These are phyloP conservation scores for Mesitornis unicolor DNA, from an alignment of 2,113 vertebrate species.

Conservation along the genomic window DNA sequence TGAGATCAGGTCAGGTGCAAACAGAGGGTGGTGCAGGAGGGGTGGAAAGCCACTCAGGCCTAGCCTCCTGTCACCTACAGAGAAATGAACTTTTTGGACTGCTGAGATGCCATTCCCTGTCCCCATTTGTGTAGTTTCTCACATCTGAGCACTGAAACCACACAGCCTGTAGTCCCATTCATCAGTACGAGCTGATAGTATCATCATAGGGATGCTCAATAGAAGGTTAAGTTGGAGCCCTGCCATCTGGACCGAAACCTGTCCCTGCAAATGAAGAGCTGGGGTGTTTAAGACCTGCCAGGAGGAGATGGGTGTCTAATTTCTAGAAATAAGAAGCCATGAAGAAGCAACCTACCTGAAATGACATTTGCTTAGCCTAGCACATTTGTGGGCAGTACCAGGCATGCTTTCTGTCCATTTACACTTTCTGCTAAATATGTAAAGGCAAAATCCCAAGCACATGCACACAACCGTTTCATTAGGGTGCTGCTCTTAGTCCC, in stretches of 20 bases:
- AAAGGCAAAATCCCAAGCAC: neutral
- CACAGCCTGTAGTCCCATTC: neutral
- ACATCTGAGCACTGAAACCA: neutral
- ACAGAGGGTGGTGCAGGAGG: neutral
- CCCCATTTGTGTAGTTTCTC: neutral
- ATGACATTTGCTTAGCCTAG: neutral
- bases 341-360: neutral
- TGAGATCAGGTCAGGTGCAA: neutral
- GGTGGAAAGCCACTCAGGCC: neutral
- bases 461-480: neutral
- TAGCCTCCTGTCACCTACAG: neutral
- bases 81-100: neutral
- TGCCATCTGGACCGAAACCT: neutral
- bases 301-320: neutral
- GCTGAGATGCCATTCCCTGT: neutral
- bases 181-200: neutral
- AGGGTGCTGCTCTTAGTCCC: neutral
- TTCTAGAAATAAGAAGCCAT: neutral
- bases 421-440: neutral
- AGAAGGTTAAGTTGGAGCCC: neutral
- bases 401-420: neutral
- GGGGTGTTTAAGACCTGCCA: neutral
- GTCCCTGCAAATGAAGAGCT: rapidly evolving
- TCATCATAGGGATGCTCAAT: neutral
- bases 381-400: neutral